Evolutionary conservation across 2,797 vertebrate genomes (phyloP).

Genomic region (Cephalopachus bancanus): DNA sequence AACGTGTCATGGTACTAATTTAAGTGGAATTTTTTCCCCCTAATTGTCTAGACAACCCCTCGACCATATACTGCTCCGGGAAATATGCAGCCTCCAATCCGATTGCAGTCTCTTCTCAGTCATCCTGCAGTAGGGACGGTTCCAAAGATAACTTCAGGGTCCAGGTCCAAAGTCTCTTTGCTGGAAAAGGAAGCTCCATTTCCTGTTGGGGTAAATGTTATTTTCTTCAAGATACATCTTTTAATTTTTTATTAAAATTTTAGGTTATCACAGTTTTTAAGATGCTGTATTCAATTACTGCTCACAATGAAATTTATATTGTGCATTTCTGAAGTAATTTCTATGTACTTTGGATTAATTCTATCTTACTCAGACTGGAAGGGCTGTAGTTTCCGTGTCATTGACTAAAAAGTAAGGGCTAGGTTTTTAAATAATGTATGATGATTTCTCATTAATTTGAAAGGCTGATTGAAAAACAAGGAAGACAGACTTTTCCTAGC

Average conservation of each 20-base stretch:
- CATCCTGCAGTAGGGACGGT: conserved; percentile 83
- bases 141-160: conserved; percentile 86
- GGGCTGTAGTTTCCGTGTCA: not conserved
- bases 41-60: conserved; percentile 87
- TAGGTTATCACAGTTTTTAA: conserved; percentile 22
- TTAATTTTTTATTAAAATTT: conserved; percentile 19
- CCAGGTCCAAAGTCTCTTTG: conserved; percentile 77
- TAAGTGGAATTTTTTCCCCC: conserved; percentile 62
- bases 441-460: conserved; percentile 11
- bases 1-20: conserved; percentile 74
- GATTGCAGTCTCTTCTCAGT: conserved; percentile 91
- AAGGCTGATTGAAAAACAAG: conserved; percentile 46
- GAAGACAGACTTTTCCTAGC: conserved; percentile 32
- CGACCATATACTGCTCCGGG: conserved; percentile 94
- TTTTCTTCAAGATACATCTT: conserved; percentile 39
- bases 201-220: conserved; percentile 87
- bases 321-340: not conserved
- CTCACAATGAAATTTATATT: not conserved
- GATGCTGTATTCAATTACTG: conserved; percentile 4
- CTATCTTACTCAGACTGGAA: not conserved
- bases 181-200: conserved; percentile 86
- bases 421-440: not conserved
- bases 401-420: not conserved
- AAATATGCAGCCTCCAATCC: conserved; percentile 90
- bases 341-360: conserved; percentile 9